Evolutionary conservation across 1,140 invertebrate genomes (phyloP).

Genomic region (roundworm (Caenorhabditis elegans)): WBcel235 BX284605.5:4031501-4032000

Average conservation of each 20-base stretch:
- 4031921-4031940: conserved; percentile 14
- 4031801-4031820: not conserved
- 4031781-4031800: not conserved
- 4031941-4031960: conserved; percentile 18
- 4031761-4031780: not conserved
- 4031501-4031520: no score
- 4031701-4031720: conserved; percentile 28
- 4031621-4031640: not conserved
- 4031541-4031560: no score
- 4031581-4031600: no score
- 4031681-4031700: no score
- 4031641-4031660: not conserved
- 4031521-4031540: no score
- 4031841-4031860: not conserved
- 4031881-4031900: conserved; percentile 4
- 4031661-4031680: not conserved
- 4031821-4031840: not conserved
- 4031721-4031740: conserved; percentile 37
- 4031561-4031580: no score
- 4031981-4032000: not conserved
- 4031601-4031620: no score
- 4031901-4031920: conserved; percentile 15
- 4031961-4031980: not conserved
- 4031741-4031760: conserved; percentile 7
- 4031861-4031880: conserved; percentile 38